A percentile compares a stretch with the other conserved stretches of the same genome.
Conservation (phyloP, 2,888 invertebrate genomes). For the Gymnosoma rotundatum region DNA sequence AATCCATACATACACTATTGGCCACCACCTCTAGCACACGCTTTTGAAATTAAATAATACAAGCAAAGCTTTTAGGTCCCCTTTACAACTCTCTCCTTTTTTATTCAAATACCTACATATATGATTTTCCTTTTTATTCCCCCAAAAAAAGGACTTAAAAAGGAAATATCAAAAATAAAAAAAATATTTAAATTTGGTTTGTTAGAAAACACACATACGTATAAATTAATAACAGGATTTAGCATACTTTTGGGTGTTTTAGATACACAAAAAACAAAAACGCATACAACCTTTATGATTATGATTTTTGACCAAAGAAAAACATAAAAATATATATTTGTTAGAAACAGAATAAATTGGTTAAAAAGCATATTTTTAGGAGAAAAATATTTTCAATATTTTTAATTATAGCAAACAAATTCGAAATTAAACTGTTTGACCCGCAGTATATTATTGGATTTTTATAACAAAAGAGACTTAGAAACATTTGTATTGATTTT, state of each 20-base stretch:
- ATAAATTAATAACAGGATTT: conserved; percentile 54
- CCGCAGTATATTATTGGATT: no score
- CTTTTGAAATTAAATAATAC: background rate
- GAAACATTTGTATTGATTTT: no score
- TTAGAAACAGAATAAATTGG: conserved; percentile 4
- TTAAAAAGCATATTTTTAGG: conserved; percentile 19
- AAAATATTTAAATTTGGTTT: conserved; percentile 19
- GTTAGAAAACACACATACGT: background rate
- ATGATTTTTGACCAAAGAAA: conserved; percentile 50
- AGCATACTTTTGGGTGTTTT: conserved; percentile 63
- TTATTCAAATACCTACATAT: conserved; percentile 23
- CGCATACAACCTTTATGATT: conserved; percentile 36
- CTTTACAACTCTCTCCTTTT: conserved; percentile 10
- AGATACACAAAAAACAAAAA: background rate
- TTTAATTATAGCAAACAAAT: no score
- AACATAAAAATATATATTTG: background rate
- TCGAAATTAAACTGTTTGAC: no score
- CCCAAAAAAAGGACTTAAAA: conserved; percentile 21
- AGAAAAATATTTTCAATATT: background rate
- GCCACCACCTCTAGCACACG: background rate
- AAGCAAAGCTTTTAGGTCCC: conserved; percentile 12
- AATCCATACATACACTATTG: conserved; percentile 35
- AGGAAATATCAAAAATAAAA: conserved; percentile 44
- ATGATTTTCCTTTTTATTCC: background rate
- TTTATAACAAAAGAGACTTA: no score